phyloP scores from a whole-genome alignment of 1,140 invertebrate species.

The Sesamia nonagrioides region DNA sequence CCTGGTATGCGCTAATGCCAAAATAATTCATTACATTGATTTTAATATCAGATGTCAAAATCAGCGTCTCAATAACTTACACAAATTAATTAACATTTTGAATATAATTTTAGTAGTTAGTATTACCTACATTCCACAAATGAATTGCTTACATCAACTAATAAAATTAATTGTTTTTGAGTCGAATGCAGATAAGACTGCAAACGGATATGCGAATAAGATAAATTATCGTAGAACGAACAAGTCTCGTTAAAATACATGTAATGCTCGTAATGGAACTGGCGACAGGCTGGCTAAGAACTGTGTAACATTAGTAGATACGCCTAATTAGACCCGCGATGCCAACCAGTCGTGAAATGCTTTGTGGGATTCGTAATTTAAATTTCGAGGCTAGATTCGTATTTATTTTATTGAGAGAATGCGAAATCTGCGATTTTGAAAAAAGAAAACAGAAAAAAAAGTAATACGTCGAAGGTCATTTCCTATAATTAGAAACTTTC shows the following conservation, averaged over 20 bases:
- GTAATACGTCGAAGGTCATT: neutral
- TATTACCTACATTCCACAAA: neutral
- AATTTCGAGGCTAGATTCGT: neutral
- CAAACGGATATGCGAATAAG: neutral
- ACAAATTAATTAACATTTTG: slow-evolving; percentile 8
- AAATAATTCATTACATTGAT: neutral
- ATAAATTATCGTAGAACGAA: neutral
- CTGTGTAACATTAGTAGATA: neutral
- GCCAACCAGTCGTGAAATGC: neutral
- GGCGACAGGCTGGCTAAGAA: slow-evolving; percentile 23
- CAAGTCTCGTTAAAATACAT: neutral
- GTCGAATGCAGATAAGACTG: neutral
- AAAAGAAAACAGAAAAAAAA: neutral
- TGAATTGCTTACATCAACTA: neutral
- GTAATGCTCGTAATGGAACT: slow-evolving; percentile 2
- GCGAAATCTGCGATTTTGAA: neutral
- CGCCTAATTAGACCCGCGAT: neutral
- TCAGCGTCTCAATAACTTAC: neutral
- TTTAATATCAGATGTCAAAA: neutral
- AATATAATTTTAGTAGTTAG: neutral
- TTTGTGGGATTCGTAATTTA: neutral
- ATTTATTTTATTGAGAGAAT: neutral
- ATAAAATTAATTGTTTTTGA: slow-evolving; percentile 20
- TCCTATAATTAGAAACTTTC: too few species aligned
- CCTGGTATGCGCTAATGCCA: neutral